Percentiles rank a stretch among this genome's conserved stretches.
phyloP scores from a whole-genome alignment of 1,140 invertebrate species.

The Rhopalosiphum maidis region DNA sequence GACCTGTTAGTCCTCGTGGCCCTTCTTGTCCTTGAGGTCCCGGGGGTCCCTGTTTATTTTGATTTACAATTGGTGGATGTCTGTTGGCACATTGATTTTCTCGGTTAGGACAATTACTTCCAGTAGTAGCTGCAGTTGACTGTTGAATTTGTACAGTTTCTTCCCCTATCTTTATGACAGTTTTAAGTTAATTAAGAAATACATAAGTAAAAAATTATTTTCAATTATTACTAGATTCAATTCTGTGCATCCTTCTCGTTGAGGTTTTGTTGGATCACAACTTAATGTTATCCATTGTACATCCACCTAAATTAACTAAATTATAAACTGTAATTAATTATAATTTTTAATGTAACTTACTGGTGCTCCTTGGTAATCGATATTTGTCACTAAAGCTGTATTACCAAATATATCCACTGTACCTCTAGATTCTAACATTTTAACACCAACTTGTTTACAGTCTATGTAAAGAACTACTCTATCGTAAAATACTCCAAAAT shows the following conservation, averaged over 20 bases:
- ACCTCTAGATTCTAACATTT: constrained; percentile 66
- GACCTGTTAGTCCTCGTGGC: constrained; percentile 63
- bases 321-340: background rate
- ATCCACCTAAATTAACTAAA: constrained; percentile 70
- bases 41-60: constrained; percentile 61
- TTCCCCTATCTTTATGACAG: constrained; percentile 33
- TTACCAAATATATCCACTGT: constrained; percentile 73
- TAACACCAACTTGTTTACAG: constrained; percentile 67
- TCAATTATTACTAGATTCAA: constrained; percentile 65
- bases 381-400: constrained; percentile 72
- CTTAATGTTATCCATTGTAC: constrained; percentile 82
- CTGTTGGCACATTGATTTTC: constrained; percentile 40
- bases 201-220: background rate
- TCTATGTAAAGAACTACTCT: constrained; percentile 75
- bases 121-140: background rate
- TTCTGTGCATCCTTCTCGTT: constrained; percentile 76
- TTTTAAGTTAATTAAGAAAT: background rate
- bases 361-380: constrained; percentile 67
- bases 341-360: constrained; percentile 65
- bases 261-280: constrained; percentile 76
- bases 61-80: background rate
- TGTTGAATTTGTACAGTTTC: background rate
- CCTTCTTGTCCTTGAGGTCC: constrained; percentile 63
- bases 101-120: background rate
- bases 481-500: constrained; percentile 74